phyloP scores from a whole-genome alignment of 2,888 invertebrate species.

The Acrocera orbiculus region DNA sequence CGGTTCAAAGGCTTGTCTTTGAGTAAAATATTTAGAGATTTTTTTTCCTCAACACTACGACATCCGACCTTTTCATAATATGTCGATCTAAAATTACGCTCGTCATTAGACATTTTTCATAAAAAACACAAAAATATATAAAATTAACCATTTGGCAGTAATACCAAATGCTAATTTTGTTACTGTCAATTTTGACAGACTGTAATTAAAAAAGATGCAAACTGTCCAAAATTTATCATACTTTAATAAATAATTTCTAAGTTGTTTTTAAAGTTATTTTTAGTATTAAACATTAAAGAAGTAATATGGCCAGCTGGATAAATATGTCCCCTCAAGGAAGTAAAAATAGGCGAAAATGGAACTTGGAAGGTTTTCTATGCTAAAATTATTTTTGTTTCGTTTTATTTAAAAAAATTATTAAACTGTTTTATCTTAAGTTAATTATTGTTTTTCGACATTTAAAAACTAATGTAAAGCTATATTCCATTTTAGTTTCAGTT shows the following conservation, averaged over 20 bases:
- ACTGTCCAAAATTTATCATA: not conserved
- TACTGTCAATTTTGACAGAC: no score
- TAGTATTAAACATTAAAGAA: not conserved
- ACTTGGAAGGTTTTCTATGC: constrained; percentile 31
- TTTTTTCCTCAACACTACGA: constrained; percentile 77
- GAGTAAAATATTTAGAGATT: constrained; percentile 71
- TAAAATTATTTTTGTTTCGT: no score
- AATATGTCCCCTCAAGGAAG: constrained; percentile 24
- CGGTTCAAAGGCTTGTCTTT: constrained; percentile 70
- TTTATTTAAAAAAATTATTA: no score
- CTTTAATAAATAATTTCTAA: not conserved
- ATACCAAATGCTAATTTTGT: no score
- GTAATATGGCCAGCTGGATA: constrained; percentile 28
- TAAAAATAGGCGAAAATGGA: constrained; percentile 26
- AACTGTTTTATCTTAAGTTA: no score
- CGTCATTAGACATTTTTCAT: constrained; percentile 44
- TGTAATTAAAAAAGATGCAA: no score
- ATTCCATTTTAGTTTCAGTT: no score
- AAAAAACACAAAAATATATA: no score
- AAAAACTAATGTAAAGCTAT: no score
- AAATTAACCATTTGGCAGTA: no score
- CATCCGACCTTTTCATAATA: constrained; percentile 82
- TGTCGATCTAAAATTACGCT: constrained; percentile 63
- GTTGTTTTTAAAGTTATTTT: not conserved
- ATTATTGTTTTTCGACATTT: no score